Evolutionary conservation across 2,113 vertebrate genomes (phyloP), one percentile per base, ranked within the genome.

Genomic region (Dolichotis patagonum): DNA sequence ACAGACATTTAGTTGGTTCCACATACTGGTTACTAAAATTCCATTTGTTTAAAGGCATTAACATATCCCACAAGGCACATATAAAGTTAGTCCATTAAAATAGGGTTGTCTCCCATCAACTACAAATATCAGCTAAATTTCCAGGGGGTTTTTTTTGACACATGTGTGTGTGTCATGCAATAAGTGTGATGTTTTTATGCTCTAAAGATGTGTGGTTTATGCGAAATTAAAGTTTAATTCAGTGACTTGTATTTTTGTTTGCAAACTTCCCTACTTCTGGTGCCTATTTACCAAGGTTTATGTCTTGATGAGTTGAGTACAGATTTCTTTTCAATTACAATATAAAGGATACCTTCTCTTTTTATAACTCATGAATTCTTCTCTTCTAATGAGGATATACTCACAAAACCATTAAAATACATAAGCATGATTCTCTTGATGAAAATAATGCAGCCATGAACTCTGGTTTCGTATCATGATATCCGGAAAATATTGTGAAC

Each of bases 1-100:
- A 92, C 96, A 17, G 69, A 95, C 90, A 95, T 95, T 96, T 91
- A 82, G 80, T 73, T 78, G 71, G 65, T 88, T 73, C 81, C 81
- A 78, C 43, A 67, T 62, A 62, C 63, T 67, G 90, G 81, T 58
- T 65, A 63, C 75, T 93, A 84, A 91, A 94, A 95, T 46, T 95
- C n/a, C 38, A 60, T n/a, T 92, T 85, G 46, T 92, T 91, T 81
- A 87, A 94, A 96, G 65, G 4, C 77, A 96, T 77, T 89, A 60
- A 89, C 82, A 30, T 19, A 24, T 67, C 41, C 87, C 81, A 85
- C 46, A 12, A 52, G 60, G n/a, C 75, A 63, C 11, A 24, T 71
- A 14, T 38, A 52, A 96, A 26, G 38, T 41, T 90, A 94, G 46
- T 65, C 92, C 85, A 69, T 83, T 52, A 82, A 90, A 95, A 87